Conservation (phyloP, 1,140 invertebrate genomes). For the Belonocnema kinseyi region DNA sequence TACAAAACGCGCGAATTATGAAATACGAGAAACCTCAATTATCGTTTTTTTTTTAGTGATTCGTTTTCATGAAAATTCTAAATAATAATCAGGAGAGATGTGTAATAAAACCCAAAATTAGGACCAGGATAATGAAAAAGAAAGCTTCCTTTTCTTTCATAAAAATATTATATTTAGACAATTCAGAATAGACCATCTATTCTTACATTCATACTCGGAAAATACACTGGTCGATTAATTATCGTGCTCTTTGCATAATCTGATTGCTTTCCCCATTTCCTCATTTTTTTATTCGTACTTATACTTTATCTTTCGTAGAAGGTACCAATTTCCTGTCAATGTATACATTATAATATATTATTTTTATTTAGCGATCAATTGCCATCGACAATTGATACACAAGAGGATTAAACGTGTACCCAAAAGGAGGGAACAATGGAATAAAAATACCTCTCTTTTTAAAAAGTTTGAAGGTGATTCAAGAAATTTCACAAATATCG, state of each 20-base stretch:
- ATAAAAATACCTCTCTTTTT: no score
- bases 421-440: no score
- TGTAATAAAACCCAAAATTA: background rate
- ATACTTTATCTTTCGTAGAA: slow-evolving; percentile 37
- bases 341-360: slow-evolving; percentile 56
- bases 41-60: no score
- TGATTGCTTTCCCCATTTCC: slow-evolving; percentile 44
- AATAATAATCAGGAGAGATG: no score
- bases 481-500: no score
- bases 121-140: background rate
- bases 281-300: slow-evolving; percentile 39
- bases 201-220: slow-evolving; percentile 52
- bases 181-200: slow-evolving; percentile 62
- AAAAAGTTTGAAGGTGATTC: no score
- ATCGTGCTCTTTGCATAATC: slow-evolving; percentile 48
- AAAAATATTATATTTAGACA: slow-evolving; percentile 65
- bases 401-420: background rate
- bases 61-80: no score
- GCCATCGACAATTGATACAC: background rate
- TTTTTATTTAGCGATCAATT: slow-evolving; percentile 48
- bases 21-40: no score
- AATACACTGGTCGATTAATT: slow-evolving; percentile 56
- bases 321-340: slow-evolving; percentile 27
- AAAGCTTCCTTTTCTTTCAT: slow-evolving; percentile 45
- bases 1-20: no score